Percentiles rank a stretch among this genome's conserved stretches.
phyloP scores from a whole-genome alignment of 1,140 invertebrate genomes.

The Cotesia chilonis region DNA sequence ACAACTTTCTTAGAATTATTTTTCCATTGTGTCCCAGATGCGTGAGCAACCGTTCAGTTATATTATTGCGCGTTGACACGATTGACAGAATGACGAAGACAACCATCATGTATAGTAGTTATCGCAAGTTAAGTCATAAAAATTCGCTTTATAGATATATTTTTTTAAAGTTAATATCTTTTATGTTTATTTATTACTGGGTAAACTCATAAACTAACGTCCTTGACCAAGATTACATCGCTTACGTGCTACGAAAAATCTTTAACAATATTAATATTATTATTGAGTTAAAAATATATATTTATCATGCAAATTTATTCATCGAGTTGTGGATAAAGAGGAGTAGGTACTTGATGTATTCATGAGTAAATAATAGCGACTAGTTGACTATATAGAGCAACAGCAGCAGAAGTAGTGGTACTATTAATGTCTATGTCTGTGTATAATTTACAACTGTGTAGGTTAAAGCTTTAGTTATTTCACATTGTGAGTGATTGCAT shows the following conservation, averaged over 20 bases:
- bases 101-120: not conserved
- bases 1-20: constrained; percentile 14
- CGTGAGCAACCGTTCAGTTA: not conserved
- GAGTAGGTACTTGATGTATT: not conserved
- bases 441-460: not conserved
- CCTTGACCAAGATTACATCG: constrained; percentile 35
- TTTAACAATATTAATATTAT: not conserved
- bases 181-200: not conserved
- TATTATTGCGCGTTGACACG: constrained; percentile 31
- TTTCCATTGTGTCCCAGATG: constrained; percentile 28
- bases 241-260: constrained; percentile 9
- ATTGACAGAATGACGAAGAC: constrained; percentile 25
- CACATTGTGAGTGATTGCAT: not conserved
- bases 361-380: no score
- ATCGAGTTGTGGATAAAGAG: constrained; percentile 21
- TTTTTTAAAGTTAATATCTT: not conserved
- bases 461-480: not conserved
- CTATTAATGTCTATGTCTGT: no score
- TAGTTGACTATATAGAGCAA: no score
- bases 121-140: constrained; percentile 11
- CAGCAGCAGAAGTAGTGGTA: no score
- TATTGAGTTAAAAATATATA: not conserved
- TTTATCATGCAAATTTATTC: constrained; percentile 32
- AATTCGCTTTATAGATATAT: not conserved
- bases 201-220: constrained; percentile 5